A percentile compares a stretch with the other conserved stretches of the same genome.
Evolutionary conservation across 2,888 invertebrate species (phyloP).

Genomic region (Caenorhabditis angaria): DNA sequence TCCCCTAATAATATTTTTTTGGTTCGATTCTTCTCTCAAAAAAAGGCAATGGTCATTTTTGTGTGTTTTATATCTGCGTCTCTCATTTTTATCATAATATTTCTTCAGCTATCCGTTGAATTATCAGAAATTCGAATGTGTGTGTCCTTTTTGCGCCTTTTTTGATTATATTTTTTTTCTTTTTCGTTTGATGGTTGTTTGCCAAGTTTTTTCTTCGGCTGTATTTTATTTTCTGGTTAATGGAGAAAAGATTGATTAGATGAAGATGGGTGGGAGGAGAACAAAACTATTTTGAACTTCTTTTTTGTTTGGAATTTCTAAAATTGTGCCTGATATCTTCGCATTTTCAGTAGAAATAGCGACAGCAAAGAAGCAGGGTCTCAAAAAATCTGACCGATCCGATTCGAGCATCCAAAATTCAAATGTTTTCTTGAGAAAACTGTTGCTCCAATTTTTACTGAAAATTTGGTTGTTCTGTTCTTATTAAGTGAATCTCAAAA

Average conservation of each 20-base stretch:
- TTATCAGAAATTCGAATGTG: slow-evolving; percentile 2
- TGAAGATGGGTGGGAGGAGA: neutral
- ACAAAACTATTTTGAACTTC: neutral
- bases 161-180: slow-evolving; percentile 2
- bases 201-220: neutral
- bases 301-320: neutral
- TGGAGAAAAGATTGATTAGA: slow-evolving; percentile 1
- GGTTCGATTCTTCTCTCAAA: too few species aligned
- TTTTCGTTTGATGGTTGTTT: neutral
- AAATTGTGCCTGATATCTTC: neutral
- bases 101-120: neutral
- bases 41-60: slow-evolving; percentile 3
- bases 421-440: too few species aligned
- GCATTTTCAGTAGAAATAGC: too few species aligned
- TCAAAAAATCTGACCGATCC: too few species aligned
- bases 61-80: neutral
- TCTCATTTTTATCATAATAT: neutral
- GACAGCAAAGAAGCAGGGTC: too few species aligned
- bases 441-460: too few species aligned
- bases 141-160: neutral
- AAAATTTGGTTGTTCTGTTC: too few species aligned
- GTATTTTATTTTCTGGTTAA: neutral
- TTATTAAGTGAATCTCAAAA: too few species aligned
- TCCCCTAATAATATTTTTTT: too few species aligned
- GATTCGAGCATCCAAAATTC: too few species aligned